Evolutionary conservation across 92 coral and sea anemone genomes (phyloP), one percentile per base, ranked within the genome.

Genomic region (Epizoanthus fatuus): DNA sequence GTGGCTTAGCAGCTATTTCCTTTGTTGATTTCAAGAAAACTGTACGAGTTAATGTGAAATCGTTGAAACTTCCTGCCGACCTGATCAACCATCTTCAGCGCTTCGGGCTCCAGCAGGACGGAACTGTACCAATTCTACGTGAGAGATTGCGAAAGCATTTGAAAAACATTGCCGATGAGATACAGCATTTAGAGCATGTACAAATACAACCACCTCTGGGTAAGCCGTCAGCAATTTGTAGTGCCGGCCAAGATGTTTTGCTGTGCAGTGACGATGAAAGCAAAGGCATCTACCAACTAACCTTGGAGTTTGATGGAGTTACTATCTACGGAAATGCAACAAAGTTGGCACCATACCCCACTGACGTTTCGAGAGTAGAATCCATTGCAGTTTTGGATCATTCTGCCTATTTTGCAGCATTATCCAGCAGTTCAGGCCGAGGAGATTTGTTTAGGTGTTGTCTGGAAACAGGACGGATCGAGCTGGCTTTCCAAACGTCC

Each of bases 261-360:
- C 56, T 87, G 72, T 87, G 86, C 42, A 69, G 70, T 55, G 90
- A 86, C 10, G 89, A 67, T 79, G 60, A 56, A 37, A 59, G 55
- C 42, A 75, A 75, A 58, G 83, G 47, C 45, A 88, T 81, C 66
- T 72, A 37, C 45, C 83, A 81, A 82, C 44, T 87, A 42, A 72
- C 79, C 3, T 58, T 87, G 68, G 42, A 10, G 22, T 87, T 72
- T 73, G 91, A 88, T 88, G 90, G 90, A 5, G 90, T 78, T 42
- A 79, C 90, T 25, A 79, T 79, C 54, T 69, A 71, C 38, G 84
- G 90, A 4, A 68, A 67, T 49, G 55, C 71, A 56, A 32, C 68
- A 73, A 56, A 64, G 40, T 42, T 13, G 59, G 44, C 44, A 17
- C 53, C 19, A 42, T 55, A 75, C 9, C 67, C 66, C 7, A 4